Percentiles rank a stretch among this genome's conserved stretches.
Conservation (phyloP, 2,113 vertebrate genomes). For the Apeltes quadracus region DNA sequence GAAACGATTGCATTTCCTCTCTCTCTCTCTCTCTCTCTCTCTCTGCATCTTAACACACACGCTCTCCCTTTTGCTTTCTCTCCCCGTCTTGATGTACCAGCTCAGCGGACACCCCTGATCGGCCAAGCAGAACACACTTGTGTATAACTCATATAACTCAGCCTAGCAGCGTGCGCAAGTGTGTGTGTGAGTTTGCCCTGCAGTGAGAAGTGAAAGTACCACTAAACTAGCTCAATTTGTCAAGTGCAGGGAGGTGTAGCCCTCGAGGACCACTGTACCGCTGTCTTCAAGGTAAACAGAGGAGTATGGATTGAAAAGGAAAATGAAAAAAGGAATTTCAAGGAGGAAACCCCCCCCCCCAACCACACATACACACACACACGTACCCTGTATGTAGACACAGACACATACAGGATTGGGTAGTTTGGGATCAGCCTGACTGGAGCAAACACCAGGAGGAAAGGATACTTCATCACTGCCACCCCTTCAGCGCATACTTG, state of each 20-base stretch:
- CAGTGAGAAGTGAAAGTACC: constrained; percentile 68
- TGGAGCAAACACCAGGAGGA: constrained; percentile 50
- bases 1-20: constrained; percentile 67
- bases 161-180: constrained; percentile 48
- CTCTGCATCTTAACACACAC: neutral
- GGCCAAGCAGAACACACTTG: constrained; percentile 71
- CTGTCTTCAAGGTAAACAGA: constrained; percentile 62
- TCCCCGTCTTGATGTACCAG: constrained; percentile 63
- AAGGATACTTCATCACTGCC: constrained; percentile 64
- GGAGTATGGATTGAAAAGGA: constrained; percentile 41
- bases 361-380: constrained; percentile 14
- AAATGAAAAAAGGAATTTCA: constrained; percentile 28
- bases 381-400: neutral
- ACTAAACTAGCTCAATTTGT: constrained; percentile 79
- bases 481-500: constrained; percentile 31
- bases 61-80: neutral
- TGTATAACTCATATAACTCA: constrained; percentile 51
- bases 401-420: constrained; percentile 15
- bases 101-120: constrained; percentile 69
- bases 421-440: constrained; percentile 38
- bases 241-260: constrained; percentile 69
- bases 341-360: constrained; percentile 19
- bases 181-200: constrained; percentile 49
- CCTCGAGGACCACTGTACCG: constrained; percentile 56
- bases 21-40: neutral